A percentile compares a stretch with the other conserved stretches of the same genome.
phyloP scores from a whole-genome alignment of 2,888 invertebrate genomes.

The Drosophila trichaetosa region DNA sequence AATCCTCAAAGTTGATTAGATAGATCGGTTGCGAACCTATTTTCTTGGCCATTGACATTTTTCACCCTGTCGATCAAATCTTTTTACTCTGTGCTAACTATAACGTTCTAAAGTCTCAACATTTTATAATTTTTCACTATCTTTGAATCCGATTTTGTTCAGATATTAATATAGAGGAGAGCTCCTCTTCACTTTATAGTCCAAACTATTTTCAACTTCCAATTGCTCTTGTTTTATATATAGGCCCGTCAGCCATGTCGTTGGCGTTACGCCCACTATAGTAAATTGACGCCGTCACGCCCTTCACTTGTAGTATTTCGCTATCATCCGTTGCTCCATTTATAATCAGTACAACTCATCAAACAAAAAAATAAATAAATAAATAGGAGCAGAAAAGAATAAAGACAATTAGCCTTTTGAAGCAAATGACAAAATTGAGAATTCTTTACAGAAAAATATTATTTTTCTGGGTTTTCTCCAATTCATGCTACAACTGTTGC shows the following conservation, averaged over 20 bases:
- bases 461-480: slow-evolving; percentile 24
- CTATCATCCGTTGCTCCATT: slow-evolving; percentile 5
- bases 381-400: slow-evolving; percentile 5
- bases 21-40: slow-evolving; percentile 36
- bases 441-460: slow-evolving; percentile 46
- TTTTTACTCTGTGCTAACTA: not conserved
- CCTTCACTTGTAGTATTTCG: slow-evolving; percentile 31
- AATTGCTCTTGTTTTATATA: slow-evolving; percentile 5
- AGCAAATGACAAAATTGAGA: slow-evolving; percentile 59
- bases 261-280: not conserved
- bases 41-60: not conserved
- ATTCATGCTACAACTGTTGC: too few species aligned
- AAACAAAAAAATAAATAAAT: slow-evolving; percentile 9
- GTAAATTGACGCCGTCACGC: slow-evolving; percentile 23
- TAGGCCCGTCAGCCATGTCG: not conserved
- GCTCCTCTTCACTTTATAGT: not conserved
- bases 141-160: not conserved
- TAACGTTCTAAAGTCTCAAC: not conserved
- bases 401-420: slow-evolving; percentile 58
- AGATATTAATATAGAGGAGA: not conserved
- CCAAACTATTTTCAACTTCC: not conserved
- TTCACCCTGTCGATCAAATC: not conserved
- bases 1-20: slow-evolving; percentile 60
- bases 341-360: slow-evolving; percentile 34
- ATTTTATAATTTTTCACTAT: not conserved